phyloP scores from a whole-genome alignment of 2,888 invertebrate genomes.

The Odontomyia ornata region DNA sequence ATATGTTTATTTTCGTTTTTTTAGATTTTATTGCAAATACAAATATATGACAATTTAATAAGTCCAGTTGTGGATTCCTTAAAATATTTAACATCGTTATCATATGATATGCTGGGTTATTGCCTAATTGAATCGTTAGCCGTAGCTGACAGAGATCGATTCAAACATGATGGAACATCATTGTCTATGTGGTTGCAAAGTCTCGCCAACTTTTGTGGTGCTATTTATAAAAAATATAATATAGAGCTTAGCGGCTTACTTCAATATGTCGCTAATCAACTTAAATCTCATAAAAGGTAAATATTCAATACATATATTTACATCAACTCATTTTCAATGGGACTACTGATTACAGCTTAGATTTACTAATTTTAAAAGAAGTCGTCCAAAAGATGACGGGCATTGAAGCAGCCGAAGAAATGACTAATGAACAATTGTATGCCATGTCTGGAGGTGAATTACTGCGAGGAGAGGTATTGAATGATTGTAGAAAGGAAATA shows the following conservation, averaged over 20 bases:
- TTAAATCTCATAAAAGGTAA: slow-evolving; percentile 94
- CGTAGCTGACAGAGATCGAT: slow-evolving; percentile 76
- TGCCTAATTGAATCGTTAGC: slow-evolving; percentile 94
- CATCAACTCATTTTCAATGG: no score
- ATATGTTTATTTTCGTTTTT: slow-evolving; percentile 40
- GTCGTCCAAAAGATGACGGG: slow-evolving; percentile 99
- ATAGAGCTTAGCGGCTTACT: slow-evolving; percentile 94
- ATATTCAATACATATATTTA: slow-evolving; percentile 41
- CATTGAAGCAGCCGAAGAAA: slow-evolving; percentile 95
- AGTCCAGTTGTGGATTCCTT: slow-evolving; percentile 97
- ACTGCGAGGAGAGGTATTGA: slow-evolving; percentile 85
- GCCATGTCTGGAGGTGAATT: slow-evolving; percentile 98
- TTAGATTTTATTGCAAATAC: slow-evolving; percentile 80
- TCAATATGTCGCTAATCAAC: slow-evolving; percentile 96
- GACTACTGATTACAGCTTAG: slow-evolving; percentile 78
- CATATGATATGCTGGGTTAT: slow-evolving; percentile 95
- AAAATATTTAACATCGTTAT: slow-evolving; percentile 93
- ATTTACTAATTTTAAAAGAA: slow-evolving; percentile 92
- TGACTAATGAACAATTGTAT: slow-evolving; percentile 94
- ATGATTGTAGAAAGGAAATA: no score
- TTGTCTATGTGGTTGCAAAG: slow-evolving; percentile 95
- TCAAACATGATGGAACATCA: slow-evolving; percentile 89
- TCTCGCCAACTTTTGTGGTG: slow-evolving; percentile 93
- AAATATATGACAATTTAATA: slow-evolving; percentile 93
- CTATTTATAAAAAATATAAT: slow-evolving; percentile 96